These are phyloP conservation scores for Cryptocephalus moraei DNA, from an alignment of 2,888 invertebrate genomes.

Conservation along the genomic window DNA sequence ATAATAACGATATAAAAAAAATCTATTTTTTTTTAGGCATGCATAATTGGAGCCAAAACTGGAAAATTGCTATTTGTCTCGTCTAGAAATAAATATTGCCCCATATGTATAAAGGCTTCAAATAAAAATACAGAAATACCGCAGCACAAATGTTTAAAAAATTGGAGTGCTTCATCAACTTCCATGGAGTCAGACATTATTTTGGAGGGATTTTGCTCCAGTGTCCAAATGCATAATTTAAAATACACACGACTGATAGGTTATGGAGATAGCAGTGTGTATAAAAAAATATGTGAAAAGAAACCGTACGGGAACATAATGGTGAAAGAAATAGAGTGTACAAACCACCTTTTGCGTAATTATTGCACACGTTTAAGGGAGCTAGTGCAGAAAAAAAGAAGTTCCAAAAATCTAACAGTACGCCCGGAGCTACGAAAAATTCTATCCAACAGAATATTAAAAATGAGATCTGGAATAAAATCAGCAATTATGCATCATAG, in stretches of 20 bases:
- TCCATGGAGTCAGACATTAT: constrained; percentile 27
- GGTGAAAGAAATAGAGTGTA: background rate
- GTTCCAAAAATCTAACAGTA: no score
- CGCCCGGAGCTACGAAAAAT: no score
- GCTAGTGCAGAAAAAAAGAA: no score
- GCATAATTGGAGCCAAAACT: background rate
- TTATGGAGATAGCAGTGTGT: background rate
- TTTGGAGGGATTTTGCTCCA: constrained; percentile 12
- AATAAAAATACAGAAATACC: background rate
- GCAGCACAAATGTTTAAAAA: constrained; percentile 24
- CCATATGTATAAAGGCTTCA: background rate
- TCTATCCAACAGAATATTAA: no score
- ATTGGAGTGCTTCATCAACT: constrained; percentile 23
- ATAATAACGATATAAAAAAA: no score
- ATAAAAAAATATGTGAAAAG: background rate
- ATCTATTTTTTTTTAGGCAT: background rate
- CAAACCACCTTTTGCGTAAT: background rate
- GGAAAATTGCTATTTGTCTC: background rate
- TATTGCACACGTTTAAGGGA: no score
- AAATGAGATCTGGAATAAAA: no score
- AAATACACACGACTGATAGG: background rate
- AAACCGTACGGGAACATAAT: background rate
- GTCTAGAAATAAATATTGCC: background rate
- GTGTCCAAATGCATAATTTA: background rate
- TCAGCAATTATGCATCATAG: no score